A percentile compares a stretch with the other conserved stretches of the same genome.
Evolutionary conservation across 1,140 invertebrate genomes (phyloP).

Genomic region (Proales similis): DNA sequence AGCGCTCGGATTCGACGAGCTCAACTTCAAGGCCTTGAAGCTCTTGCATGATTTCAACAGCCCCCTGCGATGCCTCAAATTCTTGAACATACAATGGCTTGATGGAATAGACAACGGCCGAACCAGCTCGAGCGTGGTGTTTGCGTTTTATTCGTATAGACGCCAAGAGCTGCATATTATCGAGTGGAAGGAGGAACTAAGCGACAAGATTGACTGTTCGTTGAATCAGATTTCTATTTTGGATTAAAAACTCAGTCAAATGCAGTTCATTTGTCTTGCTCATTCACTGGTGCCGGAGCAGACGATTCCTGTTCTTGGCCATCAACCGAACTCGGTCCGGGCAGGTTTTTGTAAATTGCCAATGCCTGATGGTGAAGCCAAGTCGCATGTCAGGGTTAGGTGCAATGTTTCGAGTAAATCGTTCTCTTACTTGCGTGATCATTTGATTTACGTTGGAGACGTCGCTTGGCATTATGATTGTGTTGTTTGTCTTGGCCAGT

Average conservation of each 20-base stretch:
- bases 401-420: not conserved
- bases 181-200: no score
- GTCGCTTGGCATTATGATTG: slow-evolving; percentile 73
- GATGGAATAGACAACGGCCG: no score
- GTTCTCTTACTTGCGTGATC: slow-evolving; percentile 21
- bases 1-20: no score
- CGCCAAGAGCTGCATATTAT: not conserved
- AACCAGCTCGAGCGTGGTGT: no score
- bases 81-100: no score
- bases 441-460: slow-evolving; percentile 33
- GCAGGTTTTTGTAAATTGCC: slow-evolving; percentile 34
- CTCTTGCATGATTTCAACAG: no score
- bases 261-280: not conserved
- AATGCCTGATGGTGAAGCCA: slow-evolving; percentile 15
- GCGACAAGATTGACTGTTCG: no score
- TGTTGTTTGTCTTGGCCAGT: slow-evolving; percentile 84
- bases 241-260: not conserved
- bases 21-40: no score
- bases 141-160: not conserved
- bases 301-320: not conserved
- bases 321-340: not conserved
- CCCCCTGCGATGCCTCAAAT: no score
- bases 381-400: not conserved
- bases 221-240: not conserved
- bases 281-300: no score